Evolutionary conservation across 2,888 invertebrate genomes (phyloP).

Genomic region (Darwinula stevensoni): DNA sequence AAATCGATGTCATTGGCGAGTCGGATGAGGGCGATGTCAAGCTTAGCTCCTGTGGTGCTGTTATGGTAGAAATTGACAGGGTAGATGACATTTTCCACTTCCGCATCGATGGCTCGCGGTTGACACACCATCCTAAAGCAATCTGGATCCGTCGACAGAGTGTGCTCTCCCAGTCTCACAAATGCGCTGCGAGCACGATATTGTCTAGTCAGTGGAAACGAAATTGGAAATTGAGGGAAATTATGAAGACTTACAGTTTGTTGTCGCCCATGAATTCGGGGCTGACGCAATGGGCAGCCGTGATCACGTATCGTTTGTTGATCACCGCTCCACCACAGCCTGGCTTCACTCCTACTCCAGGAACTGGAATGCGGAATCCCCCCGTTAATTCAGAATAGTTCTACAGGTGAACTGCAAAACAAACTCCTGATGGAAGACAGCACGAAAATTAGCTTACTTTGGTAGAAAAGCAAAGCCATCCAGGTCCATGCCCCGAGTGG

Average conservation of each 20-base stretch:
- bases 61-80: background rate
- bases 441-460: no score
- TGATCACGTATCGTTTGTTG: background rate
- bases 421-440: background rate
- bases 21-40: background rate
- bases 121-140: background rate
- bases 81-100: no score
- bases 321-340: background rate
- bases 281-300: slow-evolving; percentile 1
- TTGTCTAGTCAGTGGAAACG: background rate
- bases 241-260: no score
- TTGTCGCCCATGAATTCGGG: no score
- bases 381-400: background rate
- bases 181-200: no score
- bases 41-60: background rate
- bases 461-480: background rate
- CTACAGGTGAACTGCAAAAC: background rate
- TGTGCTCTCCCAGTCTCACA: slow-evolving; percentile 1
- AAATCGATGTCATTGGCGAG: no score
- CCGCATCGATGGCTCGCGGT: background rate
- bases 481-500: background rate
- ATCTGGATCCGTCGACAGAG: background rate
- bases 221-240: no score
- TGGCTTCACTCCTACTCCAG: background rate
- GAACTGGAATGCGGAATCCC: background rate